Percentiles rank a stretch among this genome's conserved stretches.
These are phyloP conservation scores for Vireo griseus DNA, from an alignment of 2,797 vertebrate genomes.

Conservation along the genomic window DNA sequence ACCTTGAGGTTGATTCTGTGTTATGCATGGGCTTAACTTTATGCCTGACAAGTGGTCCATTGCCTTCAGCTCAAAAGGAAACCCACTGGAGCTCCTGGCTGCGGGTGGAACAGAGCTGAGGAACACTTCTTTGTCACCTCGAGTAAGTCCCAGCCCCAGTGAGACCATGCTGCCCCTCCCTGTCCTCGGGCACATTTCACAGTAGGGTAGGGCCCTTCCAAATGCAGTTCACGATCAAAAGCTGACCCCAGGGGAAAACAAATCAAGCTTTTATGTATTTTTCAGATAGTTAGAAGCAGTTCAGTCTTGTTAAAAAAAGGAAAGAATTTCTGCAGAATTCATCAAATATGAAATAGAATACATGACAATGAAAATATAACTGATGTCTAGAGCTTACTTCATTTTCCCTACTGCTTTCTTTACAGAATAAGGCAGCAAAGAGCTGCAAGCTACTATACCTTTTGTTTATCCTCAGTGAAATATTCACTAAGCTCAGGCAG, in stretches of 20 bases:
- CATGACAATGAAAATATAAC: not conserved
- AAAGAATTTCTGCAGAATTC: not conserved
- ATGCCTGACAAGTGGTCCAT: not conserved
- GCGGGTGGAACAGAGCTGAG: not conserved
- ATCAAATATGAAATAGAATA: not conserved
- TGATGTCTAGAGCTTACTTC: not conserved
- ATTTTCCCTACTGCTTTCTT: not conserved
- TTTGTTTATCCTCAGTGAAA: not conserved
- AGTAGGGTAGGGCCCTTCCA: not conserved
- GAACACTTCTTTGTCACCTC: not conserved
- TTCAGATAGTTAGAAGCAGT: not conserved
- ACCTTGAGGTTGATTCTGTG: not conserved
- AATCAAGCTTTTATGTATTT: not conserved
- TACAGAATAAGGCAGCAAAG: not conserved
- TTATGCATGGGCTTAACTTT: not conserved
- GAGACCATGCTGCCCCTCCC: accelerated
- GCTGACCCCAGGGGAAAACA: not conserved
- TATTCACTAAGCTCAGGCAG: not conserved
- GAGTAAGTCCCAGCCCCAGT: accelerated
- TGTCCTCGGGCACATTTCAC: not conserved
- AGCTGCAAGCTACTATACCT: not conserved
- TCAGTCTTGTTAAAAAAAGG: not conserved
- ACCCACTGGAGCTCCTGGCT: not conserved
- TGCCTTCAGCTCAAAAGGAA: not conserved
- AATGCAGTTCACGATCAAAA: not conserved